Percentiles rank a stretch among this genome's conserved stretches.
phyloP scores from a whole-genome alignment of 2,888 invertebrate genomes.

The Euphydryas editha region DNA sequence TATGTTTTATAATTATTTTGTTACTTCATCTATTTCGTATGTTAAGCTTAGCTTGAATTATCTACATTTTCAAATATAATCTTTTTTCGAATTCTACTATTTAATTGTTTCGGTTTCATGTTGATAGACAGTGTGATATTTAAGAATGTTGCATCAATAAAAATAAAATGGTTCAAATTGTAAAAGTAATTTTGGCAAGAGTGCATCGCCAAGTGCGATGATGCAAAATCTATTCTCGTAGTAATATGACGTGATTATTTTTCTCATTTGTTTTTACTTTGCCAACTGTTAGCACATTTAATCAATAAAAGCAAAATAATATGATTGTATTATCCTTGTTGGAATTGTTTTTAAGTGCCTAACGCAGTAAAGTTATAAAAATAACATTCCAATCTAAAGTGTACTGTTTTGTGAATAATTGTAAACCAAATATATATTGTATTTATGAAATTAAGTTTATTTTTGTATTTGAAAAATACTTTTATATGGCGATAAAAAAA shows the following conservation, averaged over 20 bases:
- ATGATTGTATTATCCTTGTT: neutral
- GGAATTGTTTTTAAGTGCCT: neutral
- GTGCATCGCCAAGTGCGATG: conserved; percentile 30
- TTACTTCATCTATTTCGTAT: conserved; percentile 5
- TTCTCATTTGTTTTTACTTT: conserved; percentile 26
- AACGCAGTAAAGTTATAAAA: neutral
- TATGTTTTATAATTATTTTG: conserved; percentile 10
- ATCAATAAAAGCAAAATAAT: conserved; percentile 1
- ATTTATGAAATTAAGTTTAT: neutral
- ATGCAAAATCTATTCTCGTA: conserved; percentile 36
- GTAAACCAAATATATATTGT: neutral
- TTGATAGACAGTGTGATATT: neutral
- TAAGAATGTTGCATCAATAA: neutral
- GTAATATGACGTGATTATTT: conserved; percentile 37
- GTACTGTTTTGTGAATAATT: neutral
- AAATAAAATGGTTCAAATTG: conserved; percentile 26
- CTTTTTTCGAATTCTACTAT: neutral
- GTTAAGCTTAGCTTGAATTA: neutral
- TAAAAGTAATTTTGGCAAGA: conserved; percentile 32
- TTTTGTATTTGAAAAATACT: neutral
- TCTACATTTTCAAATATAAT: neutral
- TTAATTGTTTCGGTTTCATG: neutral
- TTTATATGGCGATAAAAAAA: conserved; percentile 5
- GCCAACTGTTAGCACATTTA: conserved; percentile 28
- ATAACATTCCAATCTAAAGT: conserved; percentile 9